These are phyloP conservation scores for Sabellastarte sp. DNA, from an alignment of 2,888 invertebrate species.

Conservation along the genomic window DNA sequence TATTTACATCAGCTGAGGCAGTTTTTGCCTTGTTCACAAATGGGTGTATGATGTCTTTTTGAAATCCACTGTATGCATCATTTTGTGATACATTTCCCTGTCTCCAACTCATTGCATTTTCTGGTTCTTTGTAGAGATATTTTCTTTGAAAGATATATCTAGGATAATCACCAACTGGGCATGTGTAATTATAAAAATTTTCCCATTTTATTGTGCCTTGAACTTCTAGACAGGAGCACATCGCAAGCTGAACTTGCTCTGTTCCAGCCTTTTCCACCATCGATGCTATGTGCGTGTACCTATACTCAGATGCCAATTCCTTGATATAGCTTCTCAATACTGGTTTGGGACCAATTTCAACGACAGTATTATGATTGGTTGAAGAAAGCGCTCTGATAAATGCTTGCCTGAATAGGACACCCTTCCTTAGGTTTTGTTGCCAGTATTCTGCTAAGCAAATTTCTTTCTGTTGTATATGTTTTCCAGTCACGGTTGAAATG, in stretches of 20 bases:
- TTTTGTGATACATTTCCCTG: neutral
- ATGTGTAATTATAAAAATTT: too few species aligned
- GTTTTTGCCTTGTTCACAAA: neutral
- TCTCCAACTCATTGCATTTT: neutral
- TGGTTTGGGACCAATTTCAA: conserved; percentile 44
- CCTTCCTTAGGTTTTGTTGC: conserved; percentile 36
- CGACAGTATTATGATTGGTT: conserved; percentile 25
- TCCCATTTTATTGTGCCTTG: too few species aligned
- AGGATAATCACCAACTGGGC: too few species aligned
- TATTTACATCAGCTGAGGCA: too few species aligned
- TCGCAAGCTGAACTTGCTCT: too few species aligned
- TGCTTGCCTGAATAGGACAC: conserved; percentile 34
- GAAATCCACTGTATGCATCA: too few species aligned
- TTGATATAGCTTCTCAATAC: conserved; percentile 30
- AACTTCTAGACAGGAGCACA: neutral
- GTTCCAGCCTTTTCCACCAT: neutral
- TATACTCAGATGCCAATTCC: conserved; percentile 22
- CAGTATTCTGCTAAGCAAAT: conserved; percentile 40
- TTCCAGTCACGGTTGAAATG: conserved; percentile 40
- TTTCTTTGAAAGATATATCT: neutral
- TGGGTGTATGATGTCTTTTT: neutral
- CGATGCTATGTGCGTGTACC: neutral
- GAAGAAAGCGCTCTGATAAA: conserved; percentile 11
- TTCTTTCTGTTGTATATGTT: too few species aligned
- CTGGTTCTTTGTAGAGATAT: neutral